Conservation (phyloP, 2,113 vertebrate species). For the Gasterosteus nipponicus region DNA sequence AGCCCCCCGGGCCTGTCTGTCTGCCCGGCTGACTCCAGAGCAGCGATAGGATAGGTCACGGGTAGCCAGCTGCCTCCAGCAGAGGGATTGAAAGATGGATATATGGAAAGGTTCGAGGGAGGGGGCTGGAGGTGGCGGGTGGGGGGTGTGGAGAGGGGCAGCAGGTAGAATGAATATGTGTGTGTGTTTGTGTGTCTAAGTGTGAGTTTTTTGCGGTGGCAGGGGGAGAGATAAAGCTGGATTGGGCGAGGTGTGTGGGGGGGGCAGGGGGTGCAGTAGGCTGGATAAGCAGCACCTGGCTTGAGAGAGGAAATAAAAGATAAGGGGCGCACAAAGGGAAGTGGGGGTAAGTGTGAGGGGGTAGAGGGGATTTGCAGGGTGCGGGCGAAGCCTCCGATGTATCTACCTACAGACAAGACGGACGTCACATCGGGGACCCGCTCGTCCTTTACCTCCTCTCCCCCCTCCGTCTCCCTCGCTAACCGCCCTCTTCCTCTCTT, state of each 20-base stretch:
- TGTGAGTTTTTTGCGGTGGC: conserved; percentile 45
- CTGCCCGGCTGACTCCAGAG: conserved; percentile 32
- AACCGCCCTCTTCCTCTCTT: conserved; percentile 25
- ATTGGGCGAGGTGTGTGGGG: background rate
- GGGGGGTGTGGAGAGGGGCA: background rate
- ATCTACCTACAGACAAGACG: conserved; percentile 40
- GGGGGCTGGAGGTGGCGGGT: background rate
- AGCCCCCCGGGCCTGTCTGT: conserved; percentile 24
- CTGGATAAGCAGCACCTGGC: conserved; percentile 67
- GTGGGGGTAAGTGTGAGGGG: conserved; percentile 3
- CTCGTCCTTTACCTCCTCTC: conserved; percentile 16
- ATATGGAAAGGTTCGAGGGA: background rate
- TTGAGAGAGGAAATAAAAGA: conserved; percentile 59
- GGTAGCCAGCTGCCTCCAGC: conserved; percentile 44
- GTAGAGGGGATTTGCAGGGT: background rate
- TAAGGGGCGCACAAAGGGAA: conserved; percentile 50
- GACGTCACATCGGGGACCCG: conserved; percentile 25
- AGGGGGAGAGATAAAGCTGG: conserved; percentile 53
- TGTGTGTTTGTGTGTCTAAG: conserved; percentile 46
- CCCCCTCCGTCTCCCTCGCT: conserved; percentile 2
- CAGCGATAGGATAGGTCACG: conserved; percentile 46
- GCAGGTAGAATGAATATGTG: conserved; percentile 44
- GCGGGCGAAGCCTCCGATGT: conserved; percentile 34
- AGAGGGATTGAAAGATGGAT: conserved; percentile 5
- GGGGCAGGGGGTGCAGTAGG: conserved; percentile 47